Evolutionary conservation across 2,797 vertebrate genomes (phyloP).

Genomic region (Erethizon dorsatum): DNA sequence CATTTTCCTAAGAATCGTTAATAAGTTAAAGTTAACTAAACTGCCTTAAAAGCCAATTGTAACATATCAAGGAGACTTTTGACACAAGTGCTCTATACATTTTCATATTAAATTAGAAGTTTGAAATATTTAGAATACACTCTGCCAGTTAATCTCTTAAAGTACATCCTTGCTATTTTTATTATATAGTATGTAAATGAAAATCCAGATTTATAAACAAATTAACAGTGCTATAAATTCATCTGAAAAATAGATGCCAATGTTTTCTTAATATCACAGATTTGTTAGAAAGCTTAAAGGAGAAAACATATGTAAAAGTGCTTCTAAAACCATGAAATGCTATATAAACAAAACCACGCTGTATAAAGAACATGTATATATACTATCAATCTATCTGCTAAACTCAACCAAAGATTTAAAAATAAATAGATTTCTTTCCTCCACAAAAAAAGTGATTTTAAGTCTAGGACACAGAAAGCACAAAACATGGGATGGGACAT

Average conservation of each 20-base stretch:
- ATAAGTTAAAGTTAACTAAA: not conserved
- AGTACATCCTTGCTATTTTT: not conserved
- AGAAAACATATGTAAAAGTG: not conserved
- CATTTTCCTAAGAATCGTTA: not conserved
- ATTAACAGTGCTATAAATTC: not conserved
- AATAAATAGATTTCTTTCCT: not conserved
- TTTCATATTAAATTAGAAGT: not conserved
- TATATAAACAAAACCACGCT: constrained; percentile 10
- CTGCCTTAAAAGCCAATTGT: not conserved
- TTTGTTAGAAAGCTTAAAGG: not conserved
- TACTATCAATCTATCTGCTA: not conserved
- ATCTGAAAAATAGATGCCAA: not conserved
- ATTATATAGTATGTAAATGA: not conserved
- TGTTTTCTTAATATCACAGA: not conserved
- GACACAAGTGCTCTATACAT: not conserved
- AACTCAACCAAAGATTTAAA: constrained; percentile 14
- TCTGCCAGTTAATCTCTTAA: not conserved
- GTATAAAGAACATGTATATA: not conserved
- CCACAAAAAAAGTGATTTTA: not conserved
- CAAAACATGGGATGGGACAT: not conserved
- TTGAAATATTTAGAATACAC: not conserved
- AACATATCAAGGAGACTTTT: not conserved
- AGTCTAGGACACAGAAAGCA: not conserved
- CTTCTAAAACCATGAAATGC: not conserved
- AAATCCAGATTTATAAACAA: not conserved